A percentile compares a stretch with the other conserved stretches of the same genome.
These are phyloP conservation scores for Agrotis segetum DNA, from an alignment of 2,888 invertebrate species.

Conservation along the genomic window DNA sequence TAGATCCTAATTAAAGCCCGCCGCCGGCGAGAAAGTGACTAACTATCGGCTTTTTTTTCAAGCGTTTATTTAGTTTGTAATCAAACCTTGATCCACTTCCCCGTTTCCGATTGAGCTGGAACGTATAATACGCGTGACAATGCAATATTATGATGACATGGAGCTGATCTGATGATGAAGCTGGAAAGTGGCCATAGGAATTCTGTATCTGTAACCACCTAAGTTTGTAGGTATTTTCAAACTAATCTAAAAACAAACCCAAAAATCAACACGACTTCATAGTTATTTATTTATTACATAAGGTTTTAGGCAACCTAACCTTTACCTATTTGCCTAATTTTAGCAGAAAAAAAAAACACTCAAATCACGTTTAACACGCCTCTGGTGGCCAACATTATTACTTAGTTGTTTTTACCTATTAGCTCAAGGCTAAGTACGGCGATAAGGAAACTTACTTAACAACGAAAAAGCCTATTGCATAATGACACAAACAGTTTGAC, in stretches of 20 bases:
- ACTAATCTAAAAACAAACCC: neutral
- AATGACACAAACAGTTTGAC: conserved; percentile 65
- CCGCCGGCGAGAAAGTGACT: too few relatives aligned
- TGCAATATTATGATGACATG: too few relatives aligned
- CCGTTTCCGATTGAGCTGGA: too few relatives aligned
- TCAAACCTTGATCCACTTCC: too few relatives aligned
- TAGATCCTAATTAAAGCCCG: too few relatives aligned
- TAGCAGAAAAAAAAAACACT: conserved; percentile 23
- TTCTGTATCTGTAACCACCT: too few relatives aligned
- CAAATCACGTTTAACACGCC: conserved; percentile 50
- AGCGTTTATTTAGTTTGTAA: too few relatives aligned
- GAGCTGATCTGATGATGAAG: too few relatives aligned
- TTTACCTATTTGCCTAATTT: conserved; percentile 31
- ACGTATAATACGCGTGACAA: too few relatives aligned
- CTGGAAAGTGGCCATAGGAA: too few relatives aligned
- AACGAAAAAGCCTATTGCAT: conserved; percentile 43
- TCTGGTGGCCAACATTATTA: conserved; percentile 31
- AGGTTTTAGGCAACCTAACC: conserved; percentile 3
- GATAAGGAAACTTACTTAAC: conserved; percentile 58
- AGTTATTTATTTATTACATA: neutral
- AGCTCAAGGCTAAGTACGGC: conserved; percentile 72
- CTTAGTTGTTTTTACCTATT: conserved; percentile 65
- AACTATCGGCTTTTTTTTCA: too few relatives aligned
- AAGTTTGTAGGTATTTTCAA: too few relatives aligned
- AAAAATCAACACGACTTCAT: neutral